These are phyloP conservation scores for Muschampia plurimacula DNA, from an alignment of 2,888 invertebrate genomes.

Conservation along the genomic window DNA sequence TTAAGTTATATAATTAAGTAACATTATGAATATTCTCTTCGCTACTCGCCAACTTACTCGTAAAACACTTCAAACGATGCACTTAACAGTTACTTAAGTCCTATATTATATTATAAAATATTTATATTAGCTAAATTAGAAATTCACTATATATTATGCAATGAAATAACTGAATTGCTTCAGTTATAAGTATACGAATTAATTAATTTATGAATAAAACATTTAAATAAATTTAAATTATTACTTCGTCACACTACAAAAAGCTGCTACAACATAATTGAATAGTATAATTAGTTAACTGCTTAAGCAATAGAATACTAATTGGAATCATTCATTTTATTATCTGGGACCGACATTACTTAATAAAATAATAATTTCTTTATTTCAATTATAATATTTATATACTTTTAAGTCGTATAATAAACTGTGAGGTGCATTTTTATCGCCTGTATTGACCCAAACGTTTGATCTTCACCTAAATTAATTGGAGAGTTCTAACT, in stretches of 20 bases:
- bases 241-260: not conserved
- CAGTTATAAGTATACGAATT: not conserved
- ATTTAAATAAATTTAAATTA: conserved; percentile 1
- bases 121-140: too few relatives aligned
- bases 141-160: not conserved
- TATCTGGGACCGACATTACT: not conserved
- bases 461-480: too few relatives aligned
- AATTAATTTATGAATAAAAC: not conserved
- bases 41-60: too few relatives aligned
- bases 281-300: not conserved
- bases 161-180: not conserved
- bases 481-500: too few relatives aligned
- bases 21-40: too few relatives aligned
- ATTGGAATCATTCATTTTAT: not conserved
- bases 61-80: too few relatives aligned
- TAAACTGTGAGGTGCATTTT: not conserved
- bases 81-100: too few relatives aligned
- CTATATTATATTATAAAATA: too few relatives aligned
- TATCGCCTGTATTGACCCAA: not conserved
- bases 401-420: not conserved
- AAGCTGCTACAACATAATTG: not conserved
- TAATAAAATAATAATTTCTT: not conserved
- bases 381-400: not conserved
- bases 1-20: too few relatives aligned
- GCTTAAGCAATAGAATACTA: not conserved